Evolutionary conservation across 2,888 invertebrate species (phyloP).

Genomic region (Nymphalis urticae): DNA sequence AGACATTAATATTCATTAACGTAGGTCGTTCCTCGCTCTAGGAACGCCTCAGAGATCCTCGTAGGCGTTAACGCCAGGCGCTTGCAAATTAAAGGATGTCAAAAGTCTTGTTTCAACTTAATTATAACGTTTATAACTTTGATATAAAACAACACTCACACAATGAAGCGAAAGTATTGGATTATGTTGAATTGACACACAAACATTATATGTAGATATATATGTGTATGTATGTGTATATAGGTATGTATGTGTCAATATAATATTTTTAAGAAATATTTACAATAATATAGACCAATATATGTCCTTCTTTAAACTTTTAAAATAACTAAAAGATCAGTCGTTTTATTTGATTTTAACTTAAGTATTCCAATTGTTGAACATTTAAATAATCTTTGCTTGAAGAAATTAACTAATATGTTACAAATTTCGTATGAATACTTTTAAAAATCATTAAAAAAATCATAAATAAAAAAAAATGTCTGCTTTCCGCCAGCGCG

Average conservation of each 20-base stretch:
- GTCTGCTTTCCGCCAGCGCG: conserved; percentile 3
- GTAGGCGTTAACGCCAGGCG: conserved; percentile 18
- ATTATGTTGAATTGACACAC: background rate
- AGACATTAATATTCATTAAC: conserved; percentile 32
- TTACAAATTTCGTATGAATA: background rate
- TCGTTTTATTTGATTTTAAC: no score
- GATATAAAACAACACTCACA: conserved; percentile 3
- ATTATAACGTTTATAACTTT: conserved; percentile 5
- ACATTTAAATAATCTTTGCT: no score
- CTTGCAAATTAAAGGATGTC: conserved; percentile 21
- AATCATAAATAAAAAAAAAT: background rate
- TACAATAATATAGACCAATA: background rate
- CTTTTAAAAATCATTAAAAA: background rate
- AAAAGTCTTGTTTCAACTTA: conserved; percentile 18
- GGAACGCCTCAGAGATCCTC: conserved; percentile 23
- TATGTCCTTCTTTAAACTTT: no score
- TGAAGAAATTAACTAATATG: no score
- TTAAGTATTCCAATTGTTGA: no score
- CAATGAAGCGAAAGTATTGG: background rate
- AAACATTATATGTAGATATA: no score
- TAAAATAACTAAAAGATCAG: no score
- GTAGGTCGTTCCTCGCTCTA: conserved; percentile 14
- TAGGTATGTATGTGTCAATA: no score
- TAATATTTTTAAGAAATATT: no score
- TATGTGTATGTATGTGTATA: no score